These are phyloP conservation scores for Mycalesis mineus DNA, from an alignment of 2,888 invertebrate genomes.

Conservation along the genomic window DNA sequence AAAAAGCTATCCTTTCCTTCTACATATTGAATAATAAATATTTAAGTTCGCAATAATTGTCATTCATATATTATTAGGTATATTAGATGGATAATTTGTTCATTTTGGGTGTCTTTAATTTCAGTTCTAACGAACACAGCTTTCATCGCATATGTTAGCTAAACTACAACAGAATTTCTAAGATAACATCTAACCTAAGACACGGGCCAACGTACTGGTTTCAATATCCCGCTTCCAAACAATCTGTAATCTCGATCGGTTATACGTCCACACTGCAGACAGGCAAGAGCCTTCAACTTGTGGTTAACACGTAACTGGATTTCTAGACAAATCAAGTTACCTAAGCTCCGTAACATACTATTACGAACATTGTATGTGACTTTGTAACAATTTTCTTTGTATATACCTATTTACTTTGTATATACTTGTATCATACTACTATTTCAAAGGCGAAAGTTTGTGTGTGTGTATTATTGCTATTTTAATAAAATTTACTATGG, in stretches of 20 bases:
- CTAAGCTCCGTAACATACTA: no score
- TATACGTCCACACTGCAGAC: constrained; percentile 2
- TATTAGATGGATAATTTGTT: no score
- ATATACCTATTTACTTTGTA: no score
- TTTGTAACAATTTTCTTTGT: not conserved
- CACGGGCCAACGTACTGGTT: constrained; percentile 14
- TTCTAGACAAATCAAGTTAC: not conserved
- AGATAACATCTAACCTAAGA: constrained; percentile 13
- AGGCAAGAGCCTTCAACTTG: constrained; percentile 9
- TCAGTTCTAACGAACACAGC: not conserved
- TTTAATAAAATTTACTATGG: no score
- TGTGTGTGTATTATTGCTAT: no score
- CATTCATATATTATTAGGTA: no score
- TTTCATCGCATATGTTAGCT: not conserved
- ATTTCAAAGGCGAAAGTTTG: no score
- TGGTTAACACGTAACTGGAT: constrained; percentile 16
- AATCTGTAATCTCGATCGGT: constrained; percentile 21
- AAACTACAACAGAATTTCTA: constrained; percentile 5
- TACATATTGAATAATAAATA: no score
- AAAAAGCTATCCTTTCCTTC: no score
- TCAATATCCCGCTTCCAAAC: constrained; percentile 21
- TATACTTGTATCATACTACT: no score
- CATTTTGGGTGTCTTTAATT: no score
- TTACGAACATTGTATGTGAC: not conserved
- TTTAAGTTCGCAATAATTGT: no score